These are phyloP conservation scores for Stratiomys singularior DNA, from an alignment of 2,888 invertebrate species.

Conservation along the genomic window DNA sequence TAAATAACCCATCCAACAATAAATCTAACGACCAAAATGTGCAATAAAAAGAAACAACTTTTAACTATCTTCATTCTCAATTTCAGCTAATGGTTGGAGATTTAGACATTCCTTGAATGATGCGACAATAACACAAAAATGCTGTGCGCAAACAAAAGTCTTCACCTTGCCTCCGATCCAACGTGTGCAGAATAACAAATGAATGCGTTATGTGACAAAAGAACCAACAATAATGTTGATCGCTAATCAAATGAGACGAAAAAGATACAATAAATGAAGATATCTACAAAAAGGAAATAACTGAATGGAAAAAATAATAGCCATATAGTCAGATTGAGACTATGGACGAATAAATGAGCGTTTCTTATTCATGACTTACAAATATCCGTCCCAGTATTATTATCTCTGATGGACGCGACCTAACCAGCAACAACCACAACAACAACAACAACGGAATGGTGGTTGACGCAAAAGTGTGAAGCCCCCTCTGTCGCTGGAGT, in stretches of 20 bases:
- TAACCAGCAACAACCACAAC: not conserved
- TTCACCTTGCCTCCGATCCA: slow-evolving; percentile 42
- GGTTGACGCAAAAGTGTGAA: not conserved
- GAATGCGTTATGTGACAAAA: slow-evolving; percentile 4
- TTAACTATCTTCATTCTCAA: slow-evolving; percentile 21
- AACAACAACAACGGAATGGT: not conserved
- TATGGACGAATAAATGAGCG: slow-evolving; percentile 19
- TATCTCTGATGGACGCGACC: slow-evolving; percentile 34
- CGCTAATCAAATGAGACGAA: slow-evolving; percentile 18
- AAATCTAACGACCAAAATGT: not conserved
- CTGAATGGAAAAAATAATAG: slow-evolving; percentile 39
- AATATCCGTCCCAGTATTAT: slow-evolving; percentile 39
- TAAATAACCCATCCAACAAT: slow-evolving; percentile 5
- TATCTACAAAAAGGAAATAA: slow-evolving; percentile 28
- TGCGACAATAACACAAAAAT: slow-evolving; percentile 38
- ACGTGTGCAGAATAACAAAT: slow-evolving; percentile 33
- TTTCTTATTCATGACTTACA: slow-evolving; percentile 37
- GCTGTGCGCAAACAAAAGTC: slow-evolving; percentile 34
- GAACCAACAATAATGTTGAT: not conserved
- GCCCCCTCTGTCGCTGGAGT: not conserved
- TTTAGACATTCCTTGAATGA: slow-evolving; percentile 32
- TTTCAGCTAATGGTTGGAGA: slow-evolving; percentile 30
- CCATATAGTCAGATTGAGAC: slow-evolving; percentile 25
- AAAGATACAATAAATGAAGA: slow-evolving; percentile 17
- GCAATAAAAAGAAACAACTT: slow-evolving; percentile 2